Base-by-base conservation (phyloP, 2,797 vertebrate genomes). In the Nannoperca australis region DNA sequence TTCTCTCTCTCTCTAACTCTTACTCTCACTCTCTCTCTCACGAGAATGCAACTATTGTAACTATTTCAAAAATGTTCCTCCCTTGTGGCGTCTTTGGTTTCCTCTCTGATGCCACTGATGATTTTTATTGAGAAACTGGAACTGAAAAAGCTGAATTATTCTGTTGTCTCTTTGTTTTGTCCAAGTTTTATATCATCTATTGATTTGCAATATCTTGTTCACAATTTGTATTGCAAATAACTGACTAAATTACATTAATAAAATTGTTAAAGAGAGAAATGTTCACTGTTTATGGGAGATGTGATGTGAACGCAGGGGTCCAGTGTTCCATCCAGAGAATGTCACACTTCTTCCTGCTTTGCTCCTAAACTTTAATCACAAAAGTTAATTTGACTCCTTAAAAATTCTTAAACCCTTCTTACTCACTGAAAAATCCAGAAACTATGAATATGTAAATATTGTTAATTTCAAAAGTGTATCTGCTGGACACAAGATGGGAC, bases 61-160 rank as follows among this genome's bases (percentile, higher is more conserved):
- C 32, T 24, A 71, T 84, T 42, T 54, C 54, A 82, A 78, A 90
- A 93, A 93, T 93, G 87, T 76, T 54, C 27, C 20, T 64, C 58
- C 75, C 59, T 20, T 32, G 5, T n/a, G 70, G 22, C 36, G 15
- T 12, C 27, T 22, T 24, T 11, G 9, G 20, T 34, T 60, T 55
- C 27, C 1, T 7, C 13, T 49, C 11, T 56, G 44, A 70, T 47
- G 53, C 36, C 59, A 65, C 32, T 56, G 7, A 13, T 36, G 11
- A 7, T 15, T 5, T 34, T 30, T 9, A 59, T n/a, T 30, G 8
- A 27, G 18, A 15, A 53, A 44, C 4, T 9, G 8, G 12, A 54
- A 9, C 49, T 32, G 13, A 24, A 53, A 53, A 53, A 34, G 55
- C 44, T 60, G 32, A 27, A 36, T 53, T 34, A 72, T 53, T 18